Base-by-base conservation (phyloP, 2,113 vertebrate genomes). In the Bungarus multicinctus region DNA sequence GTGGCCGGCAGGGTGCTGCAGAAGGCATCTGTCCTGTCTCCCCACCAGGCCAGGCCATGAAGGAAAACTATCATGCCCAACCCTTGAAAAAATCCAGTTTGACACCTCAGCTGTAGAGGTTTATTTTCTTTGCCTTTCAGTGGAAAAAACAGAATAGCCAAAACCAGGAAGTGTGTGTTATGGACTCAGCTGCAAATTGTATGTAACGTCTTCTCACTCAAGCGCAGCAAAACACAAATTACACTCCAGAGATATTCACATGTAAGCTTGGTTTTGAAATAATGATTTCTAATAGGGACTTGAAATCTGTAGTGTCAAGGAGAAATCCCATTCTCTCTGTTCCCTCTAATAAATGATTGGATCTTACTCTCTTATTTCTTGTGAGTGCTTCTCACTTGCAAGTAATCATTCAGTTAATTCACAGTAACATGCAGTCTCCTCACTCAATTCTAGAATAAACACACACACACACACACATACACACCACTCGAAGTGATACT, bases 401-500 rank as follows among this genome's bases (percentile, higher is more conserved):
- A n/a, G 74, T 85, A 69, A 14, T n/a, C 5, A 8, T 0, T 2
- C 8, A 93, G 87, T 87, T 25, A 25, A 47, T 81, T 93, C 57
- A 55, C 9, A 11, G 7, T 6, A 20, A 43, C n/a, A 74, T 25
- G 7, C 2, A 50, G 50, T 90, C 0, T 20, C 53, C 14, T 89
- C 34, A 64, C n/a, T 90, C 60, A 55, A 2, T 52, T 93, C 25
- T 1, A 92, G 92, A 92, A 43, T 69, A 69, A 69, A 69, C 64
- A 34, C 4, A 55, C 4, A 20, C 34, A 12, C 4, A 55, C 4
- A 18, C 34, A 12, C 58, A 23, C 57, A 39, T 52, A 43, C n/a
- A 1, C 9, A 23, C 5, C 91, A 5, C 47, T 10, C 57, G 20
- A 93, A 52, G 22, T n/a, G 92, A 91, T 91, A 52, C 27, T 93